Evolutionary conservation across 2,888 invertebrate genomes (phyloP).

Genomic region (Adela reaumurella): DNA sequence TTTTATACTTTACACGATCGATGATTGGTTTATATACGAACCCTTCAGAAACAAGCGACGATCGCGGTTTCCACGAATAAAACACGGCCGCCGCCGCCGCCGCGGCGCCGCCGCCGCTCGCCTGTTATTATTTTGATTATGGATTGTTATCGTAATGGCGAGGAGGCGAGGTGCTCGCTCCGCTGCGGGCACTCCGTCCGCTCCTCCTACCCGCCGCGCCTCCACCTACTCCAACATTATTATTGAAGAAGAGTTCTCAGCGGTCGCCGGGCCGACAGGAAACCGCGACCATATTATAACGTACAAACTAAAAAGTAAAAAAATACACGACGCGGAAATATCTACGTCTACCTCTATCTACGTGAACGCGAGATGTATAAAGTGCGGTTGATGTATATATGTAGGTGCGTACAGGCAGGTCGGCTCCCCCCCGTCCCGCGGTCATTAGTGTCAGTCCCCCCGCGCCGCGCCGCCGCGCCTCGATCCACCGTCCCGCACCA

Average conservation of each 20-base stretch:
- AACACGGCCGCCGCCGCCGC: too few relatives aligned
- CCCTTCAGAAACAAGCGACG: too few relatives aligned
- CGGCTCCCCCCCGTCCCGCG: conserved; percentile 44
- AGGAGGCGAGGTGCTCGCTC: neutral
- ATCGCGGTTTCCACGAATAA: too few relatives aligned
- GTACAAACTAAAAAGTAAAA: neutral
- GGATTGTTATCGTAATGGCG: neutral
- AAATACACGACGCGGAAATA: neutral
- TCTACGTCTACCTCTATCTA: neutral
- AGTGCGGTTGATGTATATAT: neutral
- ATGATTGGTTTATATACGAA: too few relatives aligned
- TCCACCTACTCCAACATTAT: too few relatives aligned
- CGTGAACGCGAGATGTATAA: neutral
- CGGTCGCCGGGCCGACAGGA: neutral
- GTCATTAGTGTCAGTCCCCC: conserved; percentile 46
- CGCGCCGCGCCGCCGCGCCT: conserved; percentile 23
- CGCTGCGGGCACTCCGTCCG: neutral
- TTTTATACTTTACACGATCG: too few relatives aligned
- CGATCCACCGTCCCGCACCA: conserved; percentile 14
- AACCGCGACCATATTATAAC: neutral
- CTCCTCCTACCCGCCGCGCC: too few relatives aligned
- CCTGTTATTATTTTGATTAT: neutral
- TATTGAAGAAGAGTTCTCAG: neutral
- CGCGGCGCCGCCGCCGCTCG: too few relatives aligned
- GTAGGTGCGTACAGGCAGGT: conserved; percentile 20